Evolutionary conservation across 2,797 vertebrate genomes (phyloP).

Genomic region (Lindbergichthys nudifrons): DNA sequence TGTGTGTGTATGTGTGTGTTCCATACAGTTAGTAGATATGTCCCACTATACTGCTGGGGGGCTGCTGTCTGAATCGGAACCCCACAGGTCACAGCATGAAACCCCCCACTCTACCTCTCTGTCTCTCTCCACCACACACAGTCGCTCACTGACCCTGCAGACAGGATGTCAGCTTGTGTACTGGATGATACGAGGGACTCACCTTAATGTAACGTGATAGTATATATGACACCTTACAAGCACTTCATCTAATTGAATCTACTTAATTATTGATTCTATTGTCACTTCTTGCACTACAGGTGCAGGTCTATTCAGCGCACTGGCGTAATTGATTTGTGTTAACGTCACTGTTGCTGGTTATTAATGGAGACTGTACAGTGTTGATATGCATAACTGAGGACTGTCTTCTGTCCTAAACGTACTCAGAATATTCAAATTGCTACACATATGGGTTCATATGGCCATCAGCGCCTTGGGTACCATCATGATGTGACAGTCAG

Average conservation of each 20-base stretch:
- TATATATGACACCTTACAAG: conserved; percentile 22
- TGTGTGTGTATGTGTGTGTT: too few species aligned
- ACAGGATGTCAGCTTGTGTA: conserved; percentile 38
- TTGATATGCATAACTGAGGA: conserved; percentile 18
- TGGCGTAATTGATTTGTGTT: conserved; percentile 10
- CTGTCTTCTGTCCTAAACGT: conserved; percentile 8
- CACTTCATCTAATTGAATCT: conserved; percentile 49
- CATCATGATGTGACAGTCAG: background rate
- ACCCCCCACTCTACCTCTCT: background rate
- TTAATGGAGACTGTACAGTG: conserved; percentile 17
- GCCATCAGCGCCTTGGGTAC: background rate
- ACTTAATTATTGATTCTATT: conserved; percentile 41
- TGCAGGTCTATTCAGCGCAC: conserved; percentile 16
- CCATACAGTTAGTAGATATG: conserved; percentile 62
- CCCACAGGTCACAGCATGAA: conserved; percentile 68
- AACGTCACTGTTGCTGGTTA: conserved; percentile 14
- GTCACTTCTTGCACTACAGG: conserved; percentile 20
- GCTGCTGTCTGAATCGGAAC: conserved; percentile 71
- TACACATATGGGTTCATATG: background rate
- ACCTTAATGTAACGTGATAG: conserved; percentile 31
- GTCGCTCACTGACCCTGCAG: conserved; percentile 35
- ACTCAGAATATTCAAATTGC: background rate
- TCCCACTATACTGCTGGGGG: conserved; percentile 66
- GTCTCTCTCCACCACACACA: background rate
- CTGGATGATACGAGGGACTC: conserved; percentile 13